Evolutionary conservation across 2,888 invertebrate species (phyloP), one percentile per base, ranked within the genome.

Genomic region (Sabatieria punctata): DNA sequence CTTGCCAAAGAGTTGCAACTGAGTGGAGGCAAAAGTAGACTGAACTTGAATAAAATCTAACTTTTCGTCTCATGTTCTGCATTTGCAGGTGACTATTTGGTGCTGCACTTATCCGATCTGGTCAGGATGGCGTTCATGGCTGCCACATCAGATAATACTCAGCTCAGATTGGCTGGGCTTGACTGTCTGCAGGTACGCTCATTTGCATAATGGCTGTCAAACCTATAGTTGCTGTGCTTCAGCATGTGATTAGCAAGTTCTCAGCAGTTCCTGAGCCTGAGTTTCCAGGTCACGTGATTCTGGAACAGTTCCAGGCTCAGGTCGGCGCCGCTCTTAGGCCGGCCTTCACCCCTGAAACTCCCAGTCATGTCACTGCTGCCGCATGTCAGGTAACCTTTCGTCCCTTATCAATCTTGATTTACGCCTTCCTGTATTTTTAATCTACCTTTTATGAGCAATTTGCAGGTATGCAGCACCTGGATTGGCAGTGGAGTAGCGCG

Each of bases 101-200:
- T 93, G 1, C 72, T 91, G 13, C 91, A 99, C 69, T 71, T 97
- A 27, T 83, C 91, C 4, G 97, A 99, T 61, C 73, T 97, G 48
- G 86, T 97, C n/a, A 77, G 93, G 45, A 93, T 99, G 89, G 83
- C 93, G 21, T 99, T 99, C 67, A 97, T 99, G 73, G 89, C 91
- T 1, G 95, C 95, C 2, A 97, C 97, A n/a, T 55, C 57, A 19
- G 60, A 64, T 40, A 65, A 57, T 47, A 57, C 58, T 1, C 47
- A 55, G 23, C 53, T 65, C 27, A 44, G 64, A 43, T 50, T 64
- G 22, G 61, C 60, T 13, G 64, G 64, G 1, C 35, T 48, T 22
- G 24, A 26, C 11, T 43, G 44, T 22, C 41, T 51, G 18, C 50
- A 50, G 43, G 50, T 48, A 30, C 30, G n/a, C n/a, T n/a, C n/a